Evolutionary conservation across 2,797 vertebrate species (phyloP).

Genomic region (Rhyacichthys aspro): DNA sequence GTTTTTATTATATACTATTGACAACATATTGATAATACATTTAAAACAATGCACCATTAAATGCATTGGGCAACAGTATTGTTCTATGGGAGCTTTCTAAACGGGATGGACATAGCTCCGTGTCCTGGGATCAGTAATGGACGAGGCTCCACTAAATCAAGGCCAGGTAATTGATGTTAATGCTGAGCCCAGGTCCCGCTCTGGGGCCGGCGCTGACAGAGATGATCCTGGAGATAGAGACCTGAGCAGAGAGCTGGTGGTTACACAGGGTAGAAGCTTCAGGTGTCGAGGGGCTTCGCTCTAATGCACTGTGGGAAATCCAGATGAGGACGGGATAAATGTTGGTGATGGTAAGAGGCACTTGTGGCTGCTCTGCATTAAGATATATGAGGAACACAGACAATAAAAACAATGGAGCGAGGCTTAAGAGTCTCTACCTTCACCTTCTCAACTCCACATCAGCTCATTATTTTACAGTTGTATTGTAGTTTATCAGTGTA

Average conservation of each 20-base stretch:
- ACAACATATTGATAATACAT: too few species aligned
- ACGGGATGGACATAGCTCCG: conserved; percentile 19
- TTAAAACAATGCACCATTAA: too few species aligned
- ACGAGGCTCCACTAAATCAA: conserved; percentile 66
- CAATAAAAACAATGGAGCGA: too few species aligned
- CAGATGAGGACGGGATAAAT: conserved; percentile 48
- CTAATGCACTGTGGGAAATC: conserved; percentile 51
- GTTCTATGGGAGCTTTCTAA: too few species aligned
- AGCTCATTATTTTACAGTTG: too few species aligned
- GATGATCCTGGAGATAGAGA: conserved; percentile 30
- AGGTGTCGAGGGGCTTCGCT: conserved; percentile 70
- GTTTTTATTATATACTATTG: too few species aligned
- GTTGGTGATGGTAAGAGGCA: conserved; percentile 55
- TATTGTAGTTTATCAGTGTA: too few species aligned
- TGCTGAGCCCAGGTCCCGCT: conserved; percentile 52
- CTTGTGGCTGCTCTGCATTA: conserved; percentile 24
- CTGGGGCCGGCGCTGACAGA: conserved; percentile 41
- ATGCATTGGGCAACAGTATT: too few species aligned
- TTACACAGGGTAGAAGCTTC: too few species aligned
- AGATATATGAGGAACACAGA: conserved; percentile 3
- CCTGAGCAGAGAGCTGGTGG: conserved; percentile 28
- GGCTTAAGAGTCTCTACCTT: too few species aligned
- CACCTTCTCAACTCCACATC: too few species aligned
- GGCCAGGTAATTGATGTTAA: conserved; percentile 75
- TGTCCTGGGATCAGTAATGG: conserved; percentile 64